phyloP scores from a whole-genome alignment of 1,140 invertebrate species.

The Ganaspis sp. region DNA sequence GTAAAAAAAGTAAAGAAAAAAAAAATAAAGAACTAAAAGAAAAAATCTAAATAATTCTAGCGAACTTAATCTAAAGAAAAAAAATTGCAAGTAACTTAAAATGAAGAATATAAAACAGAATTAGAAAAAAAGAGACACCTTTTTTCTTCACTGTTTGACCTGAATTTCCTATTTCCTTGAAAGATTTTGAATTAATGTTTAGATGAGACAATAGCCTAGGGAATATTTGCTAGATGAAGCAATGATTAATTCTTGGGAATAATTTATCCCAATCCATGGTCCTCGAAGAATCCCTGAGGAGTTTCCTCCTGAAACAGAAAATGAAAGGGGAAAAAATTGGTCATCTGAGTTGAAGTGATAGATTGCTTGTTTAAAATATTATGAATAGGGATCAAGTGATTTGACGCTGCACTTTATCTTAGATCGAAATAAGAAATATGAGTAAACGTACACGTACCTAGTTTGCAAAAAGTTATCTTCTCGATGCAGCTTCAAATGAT shows the following conservation, averaged over 20 bases:
- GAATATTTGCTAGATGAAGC: background rate
- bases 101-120: too few species aligned
- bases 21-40: too few species aligned
- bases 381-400: slow-evolving; percentile 76
- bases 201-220: slow-evolving; percentile 15
- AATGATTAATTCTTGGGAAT: background rate
- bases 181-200: background rate
- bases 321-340: slow-evolving; percentile 50
- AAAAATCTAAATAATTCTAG: too few species aligned
- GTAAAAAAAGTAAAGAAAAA: background rate
- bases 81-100: too few species aligned
- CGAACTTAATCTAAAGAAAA: too few species aligned
- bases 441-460: slow-evolving; percentile 74
- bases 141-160: background rate
- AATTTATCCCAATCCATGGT: slow-evolving; percentile 95
- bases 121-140: background rate
- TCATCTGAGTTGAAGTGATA: slow-evolving; percentile 25
- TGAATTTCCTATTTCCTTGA: background rate
- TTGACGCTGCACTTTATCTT: slow-evolving; percentile 71
- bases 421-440: slow-evolving; percentile 62
- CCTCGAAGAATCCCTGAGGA: slow-evolving; percentile 98
- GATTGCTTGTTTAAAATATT: slow-evolving; percentile 46
- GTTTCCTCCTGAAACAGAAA: slow-evolving; percentile 96
- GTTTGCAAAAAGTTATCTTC: slow-evolving; percentile 71
- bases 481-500: slow-evolving; percentile 75